Evolutionary conservation across 2,797 vertebrate species (phyloP), one percentile per base, ranked within the genome.

Genomic region (Chromobotia macracanthus): DNA sequence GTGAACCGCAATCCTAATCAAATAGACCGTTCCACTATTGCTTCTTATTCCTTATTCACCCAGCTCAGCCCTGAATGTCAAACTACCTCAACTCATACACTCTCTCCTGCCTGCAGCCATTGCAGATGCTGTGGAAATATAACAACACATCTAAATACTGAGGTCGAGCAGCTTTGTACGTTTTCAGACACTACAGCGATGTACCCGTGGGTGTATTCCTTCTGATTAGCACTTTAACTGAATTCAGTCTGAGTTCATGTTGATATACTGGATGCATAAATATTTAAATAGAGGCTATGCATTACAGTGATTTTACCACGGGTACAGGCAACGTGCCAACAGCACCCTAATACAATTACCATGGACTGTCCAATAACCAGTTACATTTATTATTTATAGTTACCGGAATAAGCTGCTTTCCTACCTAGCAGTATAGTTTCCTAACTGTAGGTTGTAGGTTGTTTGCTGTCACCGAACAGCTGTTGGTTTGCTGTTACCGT

Each of bases 1-100:
- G 58, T 67, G 68, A 75, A 71, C 50, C 44, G 35, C 84, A 84
- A 83, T 83, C 80, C 84, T 82, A 86, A 84, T 86, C 80, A 87
- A 83, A 86, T 53, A 72, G 61, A 71, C 55, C 72, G 53, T 80
- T 84, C 65, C 76, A 84, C 81, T 79, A 72, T 76, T 67, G 75
- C 56, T 44, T 70, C 79, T 66, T 72, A 80, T 82, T 79, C 38
- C 35, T 80, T 77, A 84, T 84, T 86, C 83, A 68, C 72, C 50
- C 41, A 60, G 68, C 83, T 51, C 80, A 77, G 64, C 61, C 65
- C 73, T 23, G 76, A 83, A 82, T 77, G 80, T 72, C 80, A 82
- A 82, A 82, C 61, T 56, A 38, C 69, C 75, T 44, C 53, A 56
- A 66, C 70, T 78, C 75, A 31, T 70, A 66, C 23, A 31, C 69